Evolutionary conservation across 1,140 invertebrate species (phyloP).

Genomic region (Orius laevigatus): DNA sequence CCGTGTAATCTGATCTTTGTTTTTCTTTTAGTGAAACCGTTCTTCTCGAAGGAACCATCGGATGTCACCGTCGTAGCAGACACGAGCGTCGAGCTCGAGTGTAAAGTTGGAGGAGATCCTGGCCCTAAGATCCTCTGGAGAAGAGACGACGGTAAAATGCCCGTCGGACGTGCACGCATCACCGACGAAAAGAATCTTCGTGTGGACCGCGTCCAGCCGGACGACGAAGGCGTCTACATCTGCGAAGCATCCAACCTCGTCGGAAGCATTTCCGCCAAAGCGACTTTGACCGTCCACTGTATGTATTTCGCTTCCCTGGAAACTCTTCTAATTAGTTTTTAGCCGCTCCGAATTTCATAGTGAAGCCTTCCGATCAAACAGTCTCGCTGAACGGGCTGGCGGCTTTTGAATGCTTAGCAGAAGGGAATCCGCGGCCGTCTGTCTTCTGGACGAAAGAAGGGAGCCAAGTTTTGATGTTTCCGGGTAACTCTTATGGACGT

Average conservation of each 20-base stretch:
- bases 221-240: conserved; percentile 65
- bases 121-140: conserved; percentile 72
- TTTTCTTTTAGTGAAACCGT: conserved; percentile 58
- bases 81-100: conserved; percentile 66
- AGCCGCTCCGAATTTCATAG: conserved; percentile 62
- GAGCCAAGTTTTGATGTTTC: conserved; percentile 64
- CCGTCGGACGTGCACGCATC: conserved; percentile 50
- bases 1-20: not conserved
- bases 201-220: conserved; percentile 51
- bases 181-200: conserved; percentile 55
- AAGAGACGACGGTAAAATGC: conserved; percentile 67
- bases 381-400: conserved; percentile 55
- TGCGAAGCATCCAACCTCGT: conserved; percentile 65
- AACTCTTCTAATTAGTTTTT: conserved; percentile 20
- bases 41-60: conserved; percentile 63
- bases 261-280: conserved; percentile 53
- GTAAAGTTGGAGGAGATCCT: conserved; percentile 75
- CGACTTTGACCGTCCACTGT: conserved; percentile 59
- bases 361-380: conserved; percentile 55
- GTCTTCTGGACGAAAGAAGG: conserved; percentile 77
- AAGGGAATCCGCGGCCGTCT: conserved; percentile 63
- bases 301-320: conserved; percentile 24
- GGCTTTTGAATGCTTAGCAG: conserved; percentile 60
- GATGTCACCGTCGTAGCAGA: conserved; percentile 66
- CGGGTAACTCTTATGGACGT: conserved; percentile 54